Conservation (phyloP, 2,797 vertebrate genomes). For the Leucoraja ocellata region DNA sequence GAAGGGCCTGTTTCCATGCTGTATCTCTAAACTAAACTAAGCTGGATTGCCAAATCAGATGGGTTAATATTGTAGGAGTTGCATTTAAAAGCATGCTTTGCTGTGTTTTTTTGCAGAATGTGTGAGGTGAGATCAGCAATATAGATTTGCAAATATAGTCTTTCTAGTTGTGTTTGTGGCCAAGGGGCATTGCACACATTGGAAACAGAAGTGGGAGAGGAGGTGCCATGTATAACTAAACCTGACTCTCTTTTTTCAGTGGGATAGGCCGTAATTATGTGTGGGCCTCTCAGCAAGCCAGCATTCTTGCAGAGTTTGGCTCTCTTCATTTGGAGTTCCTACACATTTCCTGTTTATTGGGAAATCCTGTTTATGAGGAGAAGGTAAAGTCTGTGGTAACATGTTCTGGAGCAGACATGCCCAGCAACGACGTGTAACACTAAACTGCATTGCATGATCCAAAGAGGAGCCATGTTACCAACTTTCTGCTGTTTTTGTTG, state of each 20-base stretch:
- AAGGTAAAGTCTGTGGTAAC: conserved; percentile 20
- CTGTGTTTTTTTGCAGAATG: neutral
- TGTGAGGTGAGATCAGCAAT: neutral
- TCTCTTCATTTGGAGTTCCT: conserved; percentile 37
- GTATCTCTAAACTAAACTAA: too few species aligned
- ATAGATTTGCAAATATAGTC: neutral
- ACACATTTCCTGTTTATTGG: conserved; percentile 29
- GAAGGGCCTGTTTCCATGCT: too few species aligned
- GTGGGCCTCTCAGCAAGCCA: conserved; percentile 19
- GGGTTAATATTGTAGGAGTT: neutral
- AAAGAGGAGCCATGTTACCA: conserved; percentile 6
- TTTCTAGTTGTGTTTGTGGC: neutral
- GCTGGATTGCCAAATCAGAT: neutral
- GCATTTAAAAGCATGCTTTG: neutral
- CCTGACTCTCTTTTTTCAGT: conserved; percentile 18
- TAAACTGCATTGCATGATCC: conserved; percentile 37
- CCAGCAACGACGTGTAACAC: conserved; percentile 15
- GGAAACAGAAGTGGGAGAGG: neutral
- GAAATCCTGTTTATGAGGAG: conserved; percentile 35
- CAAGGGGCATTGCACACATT: neutral
- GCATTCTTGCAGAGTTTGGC: conserved; percentile 37
- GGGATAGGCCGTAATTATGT: conserved; percentile 29
- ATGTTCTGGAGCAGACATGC: conserved; percentile 24
- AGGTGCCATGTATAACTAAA: conserved; percentile 12
- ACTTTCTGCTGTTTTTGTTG: neutral